A percentile compares a stretch with the other conserved stretches of the same genome.
These are phyloP conservation scores for Falco concolor DNA, from an alignment of 2,797 vertebrate species.

Conservation along the genomic window DNA sequence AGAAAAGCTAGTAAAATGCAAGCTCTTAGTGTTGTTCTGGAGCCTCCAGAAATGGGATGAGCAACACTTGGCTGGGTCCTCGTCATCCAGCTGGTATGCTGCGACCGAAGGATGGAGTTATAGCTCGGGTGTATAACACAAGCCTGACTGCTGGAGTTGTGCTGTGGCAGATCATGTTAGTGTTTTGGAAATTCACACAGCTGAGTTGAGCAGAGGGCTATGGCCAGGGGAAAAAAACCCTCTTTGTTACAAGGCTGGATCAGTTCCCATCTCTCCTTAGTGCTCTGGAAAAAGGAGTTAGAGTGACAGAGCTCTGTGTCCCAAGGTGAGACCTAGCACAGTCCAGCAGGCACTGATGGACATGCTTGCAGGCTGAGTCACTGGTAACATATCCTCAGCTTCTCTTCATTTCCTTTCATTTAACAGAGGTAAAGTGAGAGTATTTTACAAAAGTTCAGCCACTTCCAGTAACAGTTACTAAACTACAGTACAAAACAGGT, in stretches of 20 bases:
- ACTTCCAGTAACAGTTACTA: neutral
- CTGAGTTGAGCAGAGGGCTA: neutral
- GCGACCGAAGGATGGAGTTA: neutral
- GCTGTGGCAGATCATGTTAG: neutral
- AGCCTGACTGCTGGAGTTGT: rapidly evolving
- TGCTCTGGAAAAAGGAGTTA: neutral
- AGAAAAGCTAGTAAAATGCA: neutral
- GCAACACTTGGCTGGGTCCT: neutral
- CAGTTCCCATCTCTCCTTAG: neutral
- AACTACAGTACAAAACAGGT: neutral
- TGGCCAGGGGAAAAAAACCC: neutral
- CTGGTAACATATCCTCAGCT: neutral
- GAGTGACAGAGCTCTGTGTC: neutral
- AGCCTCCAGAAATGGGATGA: neutral
- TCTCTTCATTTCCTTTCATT: neutral
- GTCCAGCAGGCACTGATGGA: neutral
- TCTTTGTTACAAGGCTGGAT: neutral
- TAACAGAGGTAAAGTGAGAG: neutral
- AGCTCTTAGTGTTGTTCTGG: neutral
- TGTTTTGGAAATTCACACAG: neutral
- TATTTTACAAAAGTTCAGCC: neutral
- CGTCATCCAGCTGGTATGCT: neutral
- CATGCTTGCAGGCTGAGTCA: neutral
- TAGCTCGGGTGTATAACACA: rapidly evolving
- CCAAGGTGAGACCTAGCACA: neutral